Conservation (phyloP, 2,888 invertebrate genomes). For the Temnothorax rugatulus region DNA sequence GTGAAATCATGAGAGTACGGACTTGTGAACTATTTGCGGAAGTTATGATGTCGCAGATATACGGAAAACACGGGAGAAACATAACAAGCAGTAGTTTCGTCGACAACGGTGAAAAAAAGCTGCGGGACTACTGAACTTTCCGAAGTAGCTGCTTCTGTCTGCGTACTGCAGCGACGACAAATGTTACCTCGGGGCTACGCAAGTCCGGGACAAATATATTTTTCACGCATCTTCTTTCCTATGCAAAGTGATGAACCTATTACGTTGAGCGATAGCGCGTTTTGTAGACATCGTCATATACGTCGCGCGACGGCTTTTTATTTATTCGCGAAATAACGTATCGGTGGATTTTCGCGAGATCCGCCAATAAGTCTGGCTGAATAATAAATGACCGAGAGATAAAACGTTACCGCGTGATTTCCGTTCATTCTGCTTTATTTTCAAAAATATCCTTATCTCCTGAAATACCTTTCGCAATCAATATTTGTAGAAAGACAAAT, state of each 20-base stretch:
- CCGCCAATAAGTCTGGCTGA: conserved; percentile 18
- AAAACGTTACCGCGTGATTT: conserved; percentile 15
- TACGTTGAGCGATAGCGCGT: conserved; percentile 47
- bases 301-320: conserved; percentile 5
- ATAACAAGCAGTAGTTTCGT: conserved; percentile 51
- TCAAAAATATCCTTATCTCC: neutral
- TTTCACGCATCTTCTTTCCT: conserved; percentile 44
- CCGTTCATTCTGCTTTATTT: neutral
- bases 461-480: neutral
- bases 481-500: conserved; percentile 2
- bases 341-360: conserved; percentile 14
- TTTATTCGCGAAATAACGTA: conserved; percentile 22
- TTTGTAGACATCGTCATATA: conserved; percentile 1
- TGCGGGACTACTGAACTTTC: conserved; percentile 45
- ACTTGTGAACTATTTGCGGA: conserved; percentile 45
- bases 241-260: conserved; percentile 56
- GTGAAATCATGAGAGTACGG: conserved; percentile 35
- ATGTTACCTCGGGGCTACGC: conserved; percentile 47
- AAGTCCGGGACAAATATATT: conserved; percentile 51
- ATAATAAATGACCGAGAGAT: conserved; percentile 31
- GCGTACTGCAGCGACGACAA: conserved; percentile 33
- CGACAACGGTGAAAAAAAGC: conserved; percentile 42
- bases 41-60: conserved; percentile 46
- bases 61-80: conserved; percentile 45
- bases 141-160: conserved; percentile 51